phyloP scores from a whole-genome alignment of 2,888 invertebrate species.

The Amblyjoppa proteus region DNA sequence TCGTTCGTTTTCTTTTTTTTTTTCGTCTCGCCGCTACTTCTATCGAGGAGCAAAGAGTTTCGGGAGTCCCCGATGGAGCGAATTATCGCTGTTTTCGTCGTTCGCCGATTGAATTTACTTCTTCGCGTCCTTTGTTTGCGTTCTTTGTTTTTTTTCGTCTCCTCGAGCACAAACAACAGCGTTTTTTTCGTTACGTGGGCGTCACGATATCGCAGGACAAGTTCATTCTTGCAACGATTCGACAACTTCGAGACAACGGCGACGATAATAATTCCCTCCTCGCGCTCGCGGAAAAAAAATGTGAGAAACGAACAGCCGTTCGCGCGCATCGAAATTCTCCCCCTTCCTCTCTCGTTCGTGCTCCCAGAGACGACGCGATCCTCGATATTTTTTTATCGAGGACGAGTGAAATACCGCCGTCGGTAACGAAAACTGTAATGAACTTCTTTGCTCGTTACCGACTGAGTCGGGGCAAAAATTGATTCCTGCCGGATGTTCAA shows the following conservation, averaged over 20 bases:
- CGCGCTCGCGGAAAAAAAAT: neutral
- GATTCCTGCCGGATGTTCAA: too few species aligned
- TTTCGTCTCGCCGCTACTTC: constrained; percentile 4
- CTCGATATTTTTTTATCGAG: neutral
- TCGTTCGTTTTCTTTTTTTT: neutral
- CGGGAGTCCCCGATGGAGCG: neutral
- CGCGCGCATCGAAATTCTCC: neutral
- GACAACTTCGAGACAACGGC: neutral
- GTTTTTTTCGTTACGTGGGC: neutral
- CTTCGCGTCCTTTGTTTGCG: neutral
- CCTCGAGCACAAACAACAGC: neutral
- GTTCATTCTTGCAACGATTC: constrained; percentile 34
- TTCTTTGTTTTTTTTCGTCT: neutral
- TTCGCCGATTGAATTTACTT: neutral
- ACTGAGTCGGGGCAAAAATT: too few species aligned
- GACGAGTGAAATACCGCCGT: neutral
- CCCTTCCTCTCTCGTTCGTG: neutral
- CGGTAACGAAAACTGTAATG: neutral
- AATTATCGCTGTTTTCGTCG: constrained; percentile 5
- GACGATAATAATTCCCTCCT: neutral
- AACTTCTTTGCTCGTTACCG: too few species aligned
- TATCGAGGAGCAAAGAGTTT: constrained; percentile 1
- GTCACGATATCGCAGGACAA: constrained; percentile 8
- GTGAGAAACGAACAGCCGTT: neutral
- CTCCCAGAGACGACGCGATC: neutral